phyloP scores from a whole-genome alignment of 2,888 invertebrate genomes.

The Phalera bucephala region DNA sequence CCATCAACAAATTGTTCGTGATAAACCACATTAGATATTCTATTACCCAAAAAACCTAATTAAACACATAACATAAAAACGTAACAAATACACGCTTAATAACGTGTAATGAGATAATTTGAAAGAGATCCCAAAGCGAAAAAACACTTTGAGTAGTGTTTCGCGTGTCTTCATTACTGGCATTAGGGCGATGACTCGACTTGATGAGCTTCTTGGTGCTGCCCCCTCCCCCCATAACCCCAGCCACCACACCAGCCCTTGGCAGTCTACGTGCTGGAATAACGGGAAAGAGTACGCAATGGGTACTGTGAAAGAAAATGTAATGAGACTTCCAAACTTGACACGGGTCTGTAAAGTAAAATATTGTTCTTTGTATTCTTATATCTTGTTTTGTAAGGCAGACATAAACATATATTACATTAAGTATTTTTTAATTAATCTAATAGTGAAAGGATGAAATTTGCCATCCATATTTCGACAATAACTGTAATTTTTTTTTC shows the following conservation, averaged over 20 bases:
- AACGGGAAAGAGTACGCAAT: neutral
- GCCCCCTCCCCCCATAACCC: conserved; percentile 3
- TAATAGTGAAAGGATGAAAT: no score
- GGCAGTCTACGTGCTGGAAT: conserved; percentile 4
- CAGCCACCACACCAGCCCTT: conserved; percentile 4
- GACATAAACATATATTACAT: neutral
- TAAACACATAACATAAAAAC: no score
- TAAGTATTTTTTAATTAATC: no score
- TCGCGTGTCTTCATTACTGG: conserved; percentile 44
- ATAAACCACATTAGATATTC: no score
- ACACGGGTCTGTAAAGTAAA: no score
- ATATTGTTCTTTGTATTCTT: conserved; percentile 13
- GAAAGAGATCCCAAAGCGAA: conserved; percentile 11
- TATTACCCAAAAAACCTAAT: no score
- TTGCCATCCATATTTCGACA: no score
- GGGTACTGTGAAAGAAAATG: conserved; percentile 14
- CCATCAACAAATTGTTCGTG: no score
- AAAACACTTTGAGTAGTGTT: no score
- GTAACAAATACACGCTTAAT: no score
- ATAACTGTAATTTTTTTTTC: no score
- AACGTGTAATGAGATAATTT: neutral
- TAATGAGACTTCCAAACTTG: no score
- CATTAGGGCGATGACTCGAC: conserved; percentile 50
- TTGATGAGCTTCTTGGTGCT: conserved; percentile 41
- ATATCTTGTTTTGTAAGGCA: neutral